Evolutionary conservation across 2,888 invertebrate species (phyloP), one percentile per base, ranked within the genome.

Genomic region (Spodoptera littoralis): DNA sequence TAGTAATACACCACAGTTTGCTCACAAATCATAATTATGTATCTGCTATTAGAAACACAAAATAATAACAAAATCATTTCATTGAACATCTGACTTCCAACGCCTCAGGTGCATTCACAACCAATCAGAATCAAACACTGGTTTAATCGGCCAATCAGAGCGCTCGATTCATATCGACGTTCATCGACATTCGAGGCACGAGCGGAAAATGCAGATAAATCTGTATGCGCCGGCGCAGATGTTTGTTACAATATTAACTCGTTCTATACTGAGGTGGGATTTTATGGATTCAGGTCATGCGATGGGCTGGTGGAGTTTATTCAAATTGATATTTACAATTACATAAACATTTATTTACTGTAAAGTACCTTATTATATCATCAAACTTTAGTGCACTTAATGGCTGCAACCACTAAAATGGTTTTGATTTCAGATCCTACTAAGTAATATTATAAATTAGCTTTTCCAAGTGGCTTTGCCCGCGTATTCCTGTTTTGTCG

Each of bases 191-290:
- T 76, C 78, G 56, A 57, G 63, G 64, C 70, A 75, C 59, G 74
- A 73, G 69, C 76, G 80, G 82, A 73, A 80, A 77, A 73, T 58
- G 49, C 30, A 67, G 75, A 79, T 83, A 80, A 82, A 83, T 84
- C 70, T 60, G 70, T 60, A 45, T 55, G 66, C 62, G 61, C 77
- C 77, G 80, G 81, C 65, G 81, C 84, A 84, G 82, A 82, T 84
- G 84, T 65, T 70, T 57, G 65, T 44, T 49, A 53, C 67, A 65
- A 60, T 60, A 64, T 73, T 55, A 65, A 65, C 49, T 61, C 51
- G 64, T 48, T 52, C 42, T 13, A 41, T 47, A 52, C 18, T 3
- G 48, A 52, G 42, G 24, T 64, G 43, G 2, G 18, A 24, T 63
- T 56, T 73, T 65, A 60, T 66, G 67, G 58, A 63, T 75, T 62